phyloP scores from a whole-genome alignment of 2,113 vertebrate species.

The Aegotheles bennettii region DNA sequence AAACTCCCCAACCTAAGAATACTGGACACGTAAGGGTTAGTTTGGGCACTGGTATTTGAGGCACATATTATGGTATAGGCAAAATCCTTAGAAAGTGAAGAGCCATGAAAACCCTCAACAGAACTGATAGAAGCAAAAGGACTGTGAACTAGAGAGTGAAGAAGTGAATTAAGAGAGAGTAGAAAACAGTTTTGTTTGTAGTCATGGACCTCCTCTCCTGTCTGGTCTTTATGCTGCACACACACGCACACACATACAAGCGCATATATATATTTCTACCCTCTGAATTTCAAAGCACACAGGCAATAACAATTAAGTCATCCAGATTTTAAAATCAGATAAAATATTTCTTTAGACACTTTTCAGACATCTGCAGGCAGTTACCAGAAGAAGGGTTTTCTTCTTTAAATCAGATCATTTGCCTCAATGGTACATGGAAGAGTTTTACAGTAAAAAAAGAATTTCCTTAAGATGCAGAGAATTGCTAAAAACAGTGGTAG shows the following conservation, averaged over 20 bases:
- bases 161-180: background rate
- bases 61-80: accelerated
- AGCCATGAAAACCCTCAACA: background rate
- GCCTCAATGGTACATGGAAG: background rate
- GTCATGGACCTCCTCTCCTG: background rate
- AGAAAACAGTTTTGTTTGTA: background rate
- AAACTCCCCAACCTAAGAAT: background rate
- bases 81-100: background rate
- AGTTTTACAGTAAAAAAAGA: background rate
- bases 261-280: background rate
- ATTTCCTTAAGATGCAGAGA: background rate
- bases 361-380: slow-evolving; percentile 2
- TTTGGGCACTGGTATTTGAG: accelerated
- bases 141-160: background rate
- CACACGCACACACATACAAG: background rate
- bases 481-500: background rate
- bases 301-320: background rate
- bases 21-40: accelerated
- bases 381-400: background rate
- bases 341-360: background rate
- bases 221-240: slow-evolving; percentile 23
- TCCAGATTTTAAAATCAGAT: slow-evolving; percentile 14
- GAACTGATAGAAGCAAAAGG: background rate
- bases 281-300: background rate
- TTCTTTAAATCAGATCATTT: background rate